Conservation (phyloP, 2,888 invertebrate species). For the Sisyra terminalis region DNA sequence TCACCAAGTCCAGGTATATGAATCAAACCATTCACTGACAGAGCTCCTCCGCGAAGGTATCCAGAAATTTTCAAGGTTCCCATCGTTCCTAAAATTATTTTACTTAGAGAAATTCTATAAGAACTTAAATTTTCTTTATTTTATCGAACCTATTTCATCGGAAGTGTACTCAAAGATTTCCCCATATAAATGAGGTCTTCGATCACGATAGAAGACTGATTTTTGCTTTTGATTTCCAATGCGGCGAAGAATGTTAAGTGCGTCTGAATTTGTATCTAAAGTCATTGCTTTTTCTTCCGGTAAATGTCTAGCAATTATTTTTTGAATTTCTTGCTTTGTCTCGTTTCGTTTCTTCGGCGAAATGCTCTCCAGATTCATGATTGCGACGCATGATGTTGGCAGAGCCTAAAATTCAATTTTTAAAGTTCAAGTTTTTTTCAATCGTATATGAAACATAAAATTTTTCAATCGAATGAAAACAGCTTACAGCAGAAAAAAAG, state of each 20-base stretch:
- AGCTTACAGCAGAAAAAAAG: too few relatives aligned
- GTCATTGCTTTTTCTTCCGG: conserved; percentile 70
- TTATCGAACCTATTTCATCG: conserved; percentile 23
- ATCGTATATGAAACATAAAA: neutral
- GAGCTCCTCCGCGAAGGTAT: conserved; percentile 63
- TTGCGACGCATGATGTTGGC: conserved; percentile 59
- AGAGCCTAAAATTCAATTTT: conserved; percentile 29
- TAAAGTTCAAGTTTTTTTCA: neutral
- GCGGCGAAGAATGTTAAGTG: conserved; percentile 49
- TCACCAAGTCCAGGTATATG: conserved; percentile 89
- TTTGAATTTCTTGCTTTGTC: conserved; percentile 48
- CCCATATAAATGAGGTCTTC: conserved; percentile 68
- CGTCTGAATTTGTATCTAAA: conserved; percentile 60
- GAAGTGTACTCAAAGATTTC: conserved; percentile 57
- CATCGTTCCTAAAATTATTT: conserved; percentile 15
- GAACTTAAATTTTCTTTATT: conserved; percentile 5
- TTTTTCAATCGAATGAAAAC: too few relatives aligned
- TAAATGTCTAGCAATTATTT: conserved; percentile 47
- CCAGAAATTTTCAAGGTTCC: conserved; percentile 73
- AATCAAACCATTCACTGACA: conserved; percentile 77
- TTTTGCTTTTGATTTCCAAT: conserved; percentile 74
- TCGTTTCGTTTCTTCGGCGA: conserved; percentile 55
- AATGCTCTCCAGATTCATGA: conserved; percentile 58
- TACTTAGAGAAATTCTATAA: conserved; percentile 2
- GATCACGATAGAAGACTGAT: conserved; percentile 54